Base-by-base conservation (phyloP, 2,113 vertebrate genomes). In the Falco punctatus region DNA sequence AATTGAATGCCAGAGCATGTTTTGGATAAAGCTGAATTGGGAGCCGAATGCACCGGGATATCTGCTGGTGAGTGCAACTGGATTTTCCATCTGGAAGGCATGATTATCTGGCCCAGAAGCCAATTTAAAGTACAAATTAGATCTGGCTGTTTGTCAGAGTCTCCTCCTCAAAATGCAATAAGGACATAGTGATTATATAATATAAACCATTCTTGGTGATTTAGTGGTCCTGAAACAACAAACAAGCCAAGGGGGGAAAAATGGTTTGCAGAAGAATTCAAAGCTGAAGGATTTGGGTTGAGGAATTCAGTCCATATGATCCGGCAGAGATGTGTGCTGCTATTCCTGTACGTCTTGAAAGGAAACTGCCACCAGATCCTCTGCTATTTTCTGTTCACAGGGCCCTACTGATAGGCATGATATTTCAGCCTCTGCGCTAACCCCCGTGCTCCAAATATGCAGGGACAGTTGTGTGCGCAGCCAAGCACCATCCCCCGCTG, bases 321-420 rank as follows among this genome's bases (percentile, higher is more conserved):
- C 94, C 49, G 8, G 38, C 86, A 90, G 88, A 96, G 96, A 97
- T 96, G 80, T 77, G 91, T 93, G 96, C 95, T 95, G 96, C 96
- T 97, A 98, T 98, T 98, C 96, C 88, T 97, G 96, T 96, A 94
- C 3, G 65, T 97, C 97, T 97, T 98, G 96, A 97, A 96, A 97
- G 96, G 97, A 97, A 95, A 74, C 97, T 97, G 97, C 97, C 94
- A 97, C 89, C 91, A 97, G 97, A 98, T 97, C 96, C 97, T 97
- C 89, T 96, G 97, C 94, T 98, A 97, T 97, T 97, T 97, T 97
- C 94, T 97, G 85, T 97, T 92, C 82, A 40, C 80, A 86, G 91
- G 82, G 87, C 94, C 81, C 55, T 92, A 86, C 96, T 85, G 93
- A 93, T 92, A 91, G 97, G 97, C 94, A 1, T 97, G 93, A 96